phyloP scores from a whole-genome alignment of 2,113 vertebrate genomes.

The Triplophysa siluroides region DNA sequence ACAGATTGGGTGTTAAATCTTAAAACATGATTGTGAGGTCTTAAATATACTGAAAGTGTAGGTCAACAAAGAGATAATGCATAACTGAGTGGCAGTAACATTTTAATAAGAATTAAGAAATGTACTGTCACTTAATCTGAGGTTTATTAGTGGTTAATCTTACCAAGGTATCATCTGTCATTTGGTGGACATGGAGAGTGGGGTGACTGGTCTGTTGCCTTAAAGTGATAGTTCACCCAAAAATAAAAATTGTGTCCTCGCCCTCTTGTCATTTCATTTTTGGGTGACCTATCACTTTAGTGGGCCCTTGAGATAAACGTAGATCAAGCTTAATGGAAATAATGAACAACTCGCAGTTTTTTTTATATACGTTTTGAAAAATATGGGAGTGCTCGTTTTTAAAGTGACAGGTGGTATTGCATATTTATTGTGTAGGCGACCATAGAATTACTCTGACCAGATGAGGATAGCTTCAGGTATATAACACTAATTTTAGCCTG shows the following conservation, averaged over 20 bases:
- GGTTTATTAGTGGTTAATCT: constrained; percentile 25
- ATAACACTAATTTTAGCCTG: background rate
- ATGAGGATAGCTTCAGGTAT: no score
- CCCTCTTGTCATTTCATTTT: no score
- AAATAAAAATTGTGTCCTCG: no score
- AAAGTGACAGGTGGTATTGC: background rate
- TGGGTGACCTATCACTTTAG: background rate
- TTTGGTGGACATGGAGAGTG: constrained; percentile 16
- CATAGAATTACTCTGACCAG: background rate
- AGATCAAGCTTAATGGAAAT: constrained; percentile 23
- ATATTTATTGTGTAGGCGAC: background rate
- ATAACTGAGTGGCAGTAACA: background rate
- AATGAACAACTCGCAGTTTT: constrained; percentile 14
- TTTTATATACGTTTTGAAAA: constrained; percentile 31
- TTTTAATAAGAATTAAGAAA: background rate
- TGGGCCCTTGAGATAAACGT: background rate
- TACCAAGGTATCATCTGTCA: constrained; percentile 9
- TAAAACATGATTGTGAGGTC: no score
- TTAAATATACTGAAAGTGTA: no score
- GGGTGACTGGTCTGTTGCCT: background rate
- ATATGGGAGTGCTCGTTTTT: constrained; percentile 8
- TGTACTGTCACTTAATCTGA: constrained; percentile 32
- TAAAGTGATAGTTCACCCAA: no score
- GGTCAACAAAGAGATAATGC: background rate
- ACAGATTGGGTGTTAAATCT: background rate